A percentile compares a stretch with the other conserved stretches of the same genome.
phyloP scores from a whole-genome alignment of 2,888 invertebrate genomes.

The Callyntrura sp. region DNA sequence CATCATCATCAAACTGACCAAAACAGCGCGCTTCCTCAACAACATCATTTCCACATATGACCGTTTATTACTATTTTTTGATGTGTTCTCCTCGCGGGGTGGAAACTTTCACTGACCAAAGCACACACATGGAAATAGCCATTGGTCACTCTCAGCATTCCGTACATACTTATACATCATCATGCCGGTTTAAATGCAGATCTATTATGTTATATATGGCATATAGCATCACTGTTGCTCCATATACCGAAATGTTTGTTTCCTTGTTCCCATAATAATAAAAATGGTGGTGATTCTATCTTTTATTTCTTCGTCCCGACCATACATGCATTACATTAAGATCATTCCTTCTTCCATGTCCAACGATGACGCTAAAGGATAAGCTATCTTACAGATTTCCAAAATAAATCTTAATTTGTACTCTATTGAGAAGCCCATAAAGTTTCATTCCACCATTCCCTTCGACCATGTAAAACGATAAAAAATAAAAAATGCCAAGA shows the following conservation, averaged over 20 bases:
- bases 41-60: slow-evolving; percentile 46
- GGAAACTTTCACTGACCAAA: background rate
- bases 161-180: background rate
- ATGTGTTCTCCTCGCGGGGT: background rate
- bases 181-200: too few species aligned
- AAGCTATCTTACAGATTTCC: slow-evolving; percentile 73
- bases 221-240: background rate
- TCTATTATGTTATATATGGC: too few species aligned
- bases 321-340: slow-evolving; percentile 14
- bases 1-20: slow-evolving; percentile 31
- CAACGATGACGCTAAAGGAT: slow-evolving; percentile 55
- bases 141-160: background rate
- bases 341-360: slow-evolving; percentile 27
- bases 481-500: slow-evolving; percentile 57
- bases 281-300: background rate
- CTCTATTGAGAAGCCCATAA: slow-evolving; percentile 78
- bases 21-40: slow-evolving; percentile 22
- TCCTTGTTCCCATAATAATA: too few species aligned
- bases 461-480: slow-evolving; percentile 73
- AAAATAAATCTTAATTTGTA: slow-evolving; percentile 79
- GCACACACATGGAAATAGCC: background rate
- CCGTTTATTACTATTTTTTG: slow-evolving; percentile 45
- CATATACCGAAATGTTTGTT: too few species aligned
- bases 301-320: background rate
- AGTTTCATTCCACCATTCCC: slow-evolving; percentile 66